phyloP scores from a whole-genome alignment of 2,888 invertebrate genomes.

The Apodemia zela region DNA sequence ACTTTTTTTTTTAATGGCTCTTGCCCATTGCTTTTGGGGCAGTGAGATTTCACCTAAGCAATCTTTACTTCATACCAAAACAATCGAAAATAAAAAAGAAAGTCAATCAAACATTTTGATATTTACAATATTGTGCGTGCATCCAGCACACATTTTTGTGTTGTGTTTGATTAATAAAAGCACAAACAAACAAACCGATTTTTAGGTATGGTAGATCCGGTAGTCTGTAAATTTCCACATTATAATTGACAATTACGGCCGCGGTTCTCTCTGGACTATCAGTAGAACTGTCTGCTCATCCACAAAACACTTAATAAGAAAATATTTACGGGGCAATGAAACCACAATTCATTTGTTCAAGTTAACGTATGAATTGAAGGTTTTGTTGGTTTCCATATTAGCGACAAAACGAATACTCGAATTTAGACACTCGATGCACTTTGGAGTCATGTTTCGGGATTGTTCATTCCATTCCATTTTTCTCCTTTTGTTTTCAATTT shows the following conservation, averaged over 20 bases:
- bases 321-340: constrained; percentile 22
- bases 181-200: neutral
- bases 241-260: neutral
- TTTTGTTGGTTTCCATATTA: constrained; percentile 39
- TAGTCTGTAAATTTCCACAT: neutral
- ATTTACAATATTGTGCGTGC: too few relatives aligned
- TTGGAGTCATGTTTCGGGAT: constrained; percentile 46
- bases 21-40: too few relatives aligned
- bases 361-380: constrained; percentile 30
- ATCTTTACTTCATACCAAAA: too few relatives aligned
- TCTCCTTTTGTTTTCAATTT: constrained; percentile 41
- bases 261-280: neutral
- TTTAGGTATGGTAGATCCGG: neutral
- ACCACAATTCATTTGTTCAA: constrained; percentile 32
- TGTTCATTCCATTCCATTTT: constrained; percentile 42
- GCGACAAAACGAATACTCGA: constrained; percentile 42
- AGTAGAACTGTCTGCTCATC: neutral
- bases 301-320: constrained; percentile 21
- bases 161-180: too few relatives aligned
- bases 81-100: too few relatives aligned
- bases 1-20: too few relatives aligned
- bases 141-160: too few relatives aligned
- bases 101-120: too few relatives aligned
- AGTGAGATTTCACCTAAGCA: too few relatives aligned
- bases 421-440: constrained; percentile 45